A percentile compares a stretch with the other conserved stretches of the same genome.
phyloP scores from a whole-genome alignment of 2,797 vertebrate species.

The Enteromius radiatus region DNA sequence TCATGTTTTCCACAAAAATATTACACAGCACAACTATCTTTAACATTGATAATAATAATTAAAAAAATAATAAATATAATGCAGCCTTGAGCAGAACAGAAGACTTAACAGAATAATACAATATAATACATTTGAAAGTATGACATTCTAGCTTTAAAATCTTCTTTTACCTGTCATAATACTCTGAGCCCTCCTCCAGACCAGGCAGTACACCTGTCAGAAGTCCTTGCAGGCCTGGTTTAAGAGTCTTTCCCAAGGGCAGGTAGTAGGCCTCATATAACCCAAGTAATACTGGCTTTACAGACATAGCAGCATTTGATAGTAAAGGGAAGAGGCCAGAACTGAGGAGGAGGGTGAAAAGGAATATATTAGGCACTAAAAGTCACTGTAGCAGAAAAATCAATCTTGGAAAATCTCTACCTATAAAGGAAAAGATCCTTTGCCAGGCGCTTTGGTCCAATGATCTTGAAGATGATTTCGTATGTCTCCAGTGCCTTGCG shows the following conservation, averaged over 20 bases:
- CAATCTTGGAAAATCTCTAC: conserved; percentile 68
- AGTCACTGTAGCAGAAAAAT: conserved; percentile 1
- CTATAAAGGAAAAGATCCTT: conserved; percentile 99
- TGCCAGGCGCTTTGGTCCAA: conserved; percentile 95
- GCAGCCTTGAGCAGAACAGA: not conserved
- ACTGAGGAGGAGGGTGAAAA: conserved; percentile 69
- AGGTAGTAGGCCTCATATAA: conserved; percentile 97
- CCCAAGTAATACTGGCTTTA: conserved; percentile 93
- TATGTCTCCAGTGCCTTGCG: conserved; percentile 98
- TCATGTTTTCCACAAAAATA: not conserved
- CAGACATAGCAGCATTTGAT: conserved; percentile 98
- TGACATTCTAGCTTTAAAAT: not conserved
- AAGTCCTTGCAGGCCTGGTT: conserved; percentile 96
- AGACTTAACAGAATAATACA: not conserved
- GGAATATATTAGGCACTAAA: conserved; percentile 10
- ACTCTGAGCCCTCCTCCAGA: conserved; percentile 97
- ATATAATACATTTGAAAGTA: not conserved
- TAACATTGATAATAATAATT: not conserved
- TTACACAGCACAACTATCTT: not conserved
- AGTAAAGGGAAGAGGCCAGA: conserved; percentile 97
- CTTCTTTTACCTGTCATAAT: conserved; percentile 92
- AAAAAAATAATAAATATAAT: not conserved
- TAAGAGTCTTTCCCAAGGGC: conserved; percentile 95
- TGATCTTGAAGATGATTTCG: conserved; percentile 99
- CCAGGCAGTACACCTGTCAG: conserved; percentile 96